These are phyloP conservation scores for Ptiloglossa arizonensis DNA, from an alignment of 1,140 invertebrate genomes.

Conservation along the genomic window DNA sequence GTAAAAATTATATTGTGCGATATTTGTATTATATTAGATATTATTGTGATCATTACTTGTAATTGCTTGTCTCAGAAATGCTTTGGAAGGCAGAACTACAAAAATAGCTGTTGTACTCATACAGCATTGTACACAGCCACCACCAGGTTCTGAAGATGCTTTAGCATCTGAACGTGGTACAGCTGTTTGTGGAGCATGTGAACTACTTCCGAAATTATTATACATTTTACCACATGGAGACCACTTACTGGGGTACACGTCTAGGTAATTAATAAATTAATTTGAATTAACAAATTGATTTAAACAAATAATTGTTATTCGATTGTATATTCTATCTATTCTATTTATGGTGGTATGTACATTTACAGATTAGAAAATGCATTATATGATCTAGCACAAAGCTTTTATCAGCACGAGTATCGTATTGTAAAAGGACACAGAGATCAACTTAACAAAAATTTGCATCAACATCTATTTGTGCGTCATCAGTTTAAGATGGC, in stretches of 20 bases:
- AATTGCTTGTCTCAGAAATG: conserved; percentile 79
- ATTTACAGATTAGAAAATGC: conserved; percentile 91
- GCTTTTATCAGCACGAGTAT: conserved; percentile 95
- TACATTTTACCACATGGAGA: conserved; percentile 95
- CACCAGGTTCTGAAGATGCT: conserved; percentile 92
- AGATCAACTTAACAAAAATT: conserved; percentile 95
- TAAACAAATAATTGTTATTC: too few species aligned
- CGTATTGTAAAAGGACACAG: conserved; percentile 93
- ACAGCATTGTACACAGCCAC: conserved; percentile 88
- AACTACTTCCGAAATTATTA: conserved; percentile 94
- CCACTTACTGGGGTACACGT: conserved; percentile 90
- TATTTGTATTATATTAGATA: conserved; percentile 7
- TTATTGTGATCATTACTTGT: conserved; percentile 18
- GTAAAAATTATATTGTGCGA: conserved; percentile 75
- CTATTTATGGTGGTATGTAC: too few species aligned
- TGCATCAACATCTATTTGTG: conserved; percentile 94
- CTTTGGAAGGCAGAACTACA: conserved; percentile 91
- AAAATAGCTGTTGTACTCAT: conserved; percentile 94
- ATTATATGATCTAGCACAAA: conserved; percentile 95
- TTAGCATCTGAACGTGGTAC: conserved; percentile 93
- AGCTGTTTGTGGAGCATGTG: conserved; percentile 93
- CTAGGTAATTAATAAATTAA: conserved; percentile 81
- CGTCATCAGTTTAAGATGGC: conserved; percentile 98
- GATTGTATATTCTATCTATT: neutral
- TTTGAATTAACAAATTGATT: too few species aligned